Evolutionary conservation across 2,113 vertebrate genomes (phyloP), one percentile per base, ranked within the genome.

Genomic region (Balaeniceps rex): DNA sequence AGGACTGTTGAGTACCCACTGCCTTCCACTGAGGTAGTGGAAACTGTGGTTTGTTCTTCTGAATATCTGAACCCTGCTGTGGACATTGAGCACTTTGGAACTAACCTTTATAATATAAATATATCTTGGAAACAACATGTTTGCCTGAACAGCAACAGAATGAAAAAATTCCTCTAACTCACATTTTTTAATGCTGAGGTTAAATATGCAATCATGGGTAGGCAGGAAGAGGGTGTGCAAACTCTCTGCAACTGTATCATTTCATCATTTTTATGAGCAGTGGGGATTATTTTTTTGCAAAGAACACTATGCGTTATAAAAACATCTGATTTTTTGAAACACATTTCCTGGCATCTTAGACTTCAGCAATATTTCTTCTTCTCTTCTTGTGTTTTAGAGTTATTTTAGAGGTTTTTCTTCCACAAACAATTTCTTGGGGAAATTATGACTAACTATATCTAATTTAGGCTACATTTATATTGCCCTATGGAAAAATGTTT

Each of bases 191-290:
- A 96, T 92, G 90, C 76, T 93, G 96, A 97, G 85, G 92, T 95
- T 93, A 95, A 96, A 95, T 93, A 72, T 70, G 88, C 92, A 94
- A 70, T 88, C 94, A 86, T 92, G 94, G 83, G 60, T 71, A 96
- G 55, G 94, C 94, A 95, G 90, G 94, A 97, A 94, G 63, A 93
- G 86, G 57, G 75, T 96, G 92, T 93, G 52, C 93, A 96, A 90
- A 81, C 44, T 91, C 61, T 93, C 81, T 95, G 94, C 87, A 96
- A 96, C 84, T 93, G 87, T 83, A 82, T 95, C 33, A 93, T 95
- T 96, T 94, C 96, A 95, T 92, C 86, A 88, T 89, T 97, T 97
- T 97, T 97, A 97, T 95, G 91, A 94, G 88, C 88, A 92, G 44
- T 82, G 83, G 87, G 83, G 69, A 92, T 94, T 95, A 71, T 78